Percentiles rank a stretch among this genome's conserved stretches.
These are phyloP conservation scores for Pemphigus obesinymphae DNA, from an alignment of 1,140 invertebrate species.

Conservation along the genomic window DNA sequence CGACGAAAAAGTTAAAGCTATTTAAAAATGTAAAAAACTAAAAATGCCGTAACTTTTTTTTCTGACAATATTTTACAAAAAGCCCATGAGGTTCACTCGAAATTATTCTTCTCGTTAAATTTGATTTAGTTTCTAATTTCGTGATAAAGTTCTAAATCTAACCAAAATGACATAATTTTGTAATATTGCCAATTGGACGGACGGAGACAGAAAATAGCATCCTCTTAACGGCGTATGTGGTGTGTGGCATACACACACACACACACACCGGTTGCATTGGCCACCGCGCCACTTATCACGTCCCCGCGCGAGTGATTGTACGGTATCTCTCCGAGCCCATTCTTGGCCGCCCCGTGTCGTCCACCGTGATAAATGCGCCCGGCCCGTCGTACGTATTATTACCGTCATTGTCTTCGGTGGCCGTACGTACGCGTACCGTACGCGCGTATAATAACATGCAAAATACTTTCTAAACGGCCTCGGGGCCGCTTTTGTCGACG, in stretches of 20 bases:
- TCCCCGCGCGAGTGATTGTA: conserved; percentile 21
- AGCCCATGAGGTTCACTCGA: too few relatives aligned
- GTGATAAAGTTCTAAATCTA: too few relatives aligned
- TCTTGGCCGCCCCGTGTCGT: neutral
- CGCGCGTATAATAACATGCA: neutral
- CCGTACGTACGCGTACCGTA: neutral
- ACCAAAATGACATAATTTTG: too few relatives aligned
- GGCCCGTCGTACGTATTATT: neutral
- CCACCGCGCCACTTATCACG: conserved; percentile 17
- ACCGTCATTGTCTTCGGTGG: neutral
- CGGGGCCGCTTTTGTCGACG: neutral
- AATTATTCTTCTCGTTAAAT: too few relatives aligned
- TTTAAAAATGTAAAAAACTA: too few relatives aligned
- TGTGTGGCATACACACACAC: neutral
- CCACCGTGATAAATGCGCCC: neutral
- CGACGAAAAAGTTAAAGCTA: too few relatives aligned
- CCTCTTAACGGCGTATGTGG: neutral
- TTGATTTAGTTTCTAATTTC: too few relatives aligned
- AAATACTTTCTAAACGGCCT: conserved; percentile 39
- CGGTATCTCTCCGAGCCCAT: neutral
- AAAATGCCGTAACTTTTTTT: too few relatives aligned
- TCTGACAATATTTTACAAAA: too few relatives aligned
- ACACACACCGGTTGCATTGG: conserved; percentile 4
- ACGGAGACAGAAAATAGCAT: too few relatives aligned
- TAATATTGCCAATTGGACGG: too few relatives aligned